phyloP scores from a whole-genome alignment of 2,888 invertebrate genomes.

The Erpobdella octoculata region DNA sequence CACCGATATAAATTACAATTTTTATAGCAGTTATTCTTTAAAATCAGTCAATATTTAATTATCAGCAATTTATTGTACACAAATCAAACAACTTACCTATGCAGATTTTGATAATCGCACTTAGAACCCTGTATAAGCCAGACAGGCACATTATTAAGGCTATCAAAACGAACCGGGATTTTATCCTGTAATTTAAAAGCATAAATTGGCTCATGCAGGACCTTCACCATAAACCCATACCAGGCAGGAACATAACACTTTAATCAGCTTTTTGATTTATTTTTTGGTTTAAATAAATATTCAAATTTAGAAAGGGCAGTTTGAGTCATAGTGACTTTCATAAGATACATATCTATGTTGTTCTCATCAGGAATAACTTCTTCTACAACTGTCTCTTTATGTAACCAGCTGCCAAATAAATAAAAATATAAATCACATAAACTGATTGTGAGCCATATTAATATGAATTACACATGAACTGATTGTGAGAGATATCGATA shows the following conservation, averaged over 20 bases:
- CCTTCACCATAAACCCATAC: not conserved
- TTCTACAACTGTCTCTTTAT: conserved; percentile 61
- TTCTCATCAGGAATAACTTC: conserved; percentile 55
- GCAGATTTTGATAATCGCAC: not conserved
- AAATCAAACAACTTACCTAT: not conserved
- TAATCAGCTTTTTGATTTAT: not conserved
- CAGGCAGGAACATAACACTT: not conserved
- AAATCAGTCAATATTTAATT: no score
- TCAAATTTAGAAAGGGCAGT: conserved; percentile 58
- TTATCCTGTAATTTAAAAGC: not conserved
- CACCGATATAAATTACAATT: not conserved
- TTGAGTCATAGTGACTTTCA: conserved; percentile 59
- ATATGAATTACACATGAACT: no score
- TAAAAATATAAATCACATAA: no score
- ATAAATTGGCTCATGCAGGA: not conserved
- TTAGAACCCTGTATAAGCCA: no score
- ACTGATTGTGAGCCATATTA: no score
- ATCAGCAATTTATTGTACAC: no score
- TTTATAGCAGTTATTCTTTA: no score
- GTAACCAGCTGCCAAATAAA: conserved; percentile 60
- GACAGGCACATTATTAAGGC: no score
- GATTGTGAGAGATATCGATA: no score
- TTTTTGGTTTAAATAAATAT: conserved; percentile 38
- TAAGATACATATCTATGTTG: conserved; percentile 57
- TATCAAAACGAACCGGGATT: no score